A percentile compares a stretch with the other conserved stretches of the same genome.
Conservation (phyloP, 2,113 vertebrate species). For the Menidia beryllina region DNA sequence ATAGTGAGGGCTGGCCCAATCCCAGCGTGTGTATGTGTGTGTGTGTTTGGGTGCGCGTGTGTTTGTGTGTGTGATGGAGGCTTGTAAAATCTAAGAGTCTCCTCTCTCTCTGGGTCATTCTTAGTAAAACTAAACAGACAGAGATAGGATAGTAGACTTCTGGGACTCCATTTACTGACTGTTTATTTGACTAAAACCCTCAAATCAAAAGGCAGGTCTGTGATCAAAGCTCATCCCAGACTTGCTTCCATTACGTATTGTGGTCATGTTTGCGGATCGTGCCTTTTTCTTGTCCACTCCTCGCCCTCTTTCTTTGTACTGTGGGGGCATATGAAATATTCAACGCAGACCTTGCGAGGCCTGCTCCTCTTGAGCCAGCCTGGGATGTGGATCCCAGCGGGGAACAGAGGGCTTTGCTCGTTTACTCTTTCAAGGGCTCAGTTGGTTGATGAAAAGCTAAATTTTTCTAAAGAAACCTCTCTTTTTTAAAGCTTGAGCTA, state of each 20-base stretch:
- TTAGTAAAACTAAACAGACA: conserved; percentile 13
- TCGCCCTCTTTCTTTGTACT: conserved; percentile 37
- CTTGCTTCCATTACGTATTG: not conserved
- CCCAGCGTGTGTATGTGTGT: not conserved
- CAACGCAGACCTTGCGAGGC: conserved; percentile 48
- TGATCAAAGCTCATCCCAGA: conserved; percentile 28
- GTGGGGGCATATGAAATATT: conserved; percentile 65
- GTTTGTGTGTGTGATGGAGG: not conserved
- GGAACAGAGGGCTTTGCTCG: conserved; percentile 47
- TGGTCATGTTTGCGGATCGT: conserved; percentile 7
- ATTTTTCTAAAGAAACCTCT: conserved; percentile 1
- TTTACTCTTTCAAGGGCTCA: conserved; percentile 31
- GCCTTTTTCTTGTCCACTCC: conserved; percentile 25
- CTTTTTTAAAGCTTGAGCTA: not conserved
- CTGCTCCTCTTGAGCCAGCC: conserved; percentile 29
- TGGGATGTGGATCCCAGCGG: conserved; percentile 25
- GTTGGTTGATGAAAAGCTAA: conserved; percentile 19
- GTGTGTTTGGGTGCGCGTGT: too few relatives aligned
- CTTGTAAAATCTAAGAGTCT: not conserved
- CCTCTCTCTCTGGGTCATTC: conserved; percentile 1
- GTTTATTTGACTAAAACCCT: not conserved
- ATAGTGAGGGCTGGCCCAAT: conserved; percentile 3
- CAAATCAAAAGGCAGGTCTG: not conserved
- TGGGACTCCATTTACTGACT: not conserved
- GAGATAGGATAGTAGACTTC: conserved; percentile 15